phyloP scores from a whole-genome alignment of 2,888 invertebrate genomes.

The Branchellion lobata region DNA sequence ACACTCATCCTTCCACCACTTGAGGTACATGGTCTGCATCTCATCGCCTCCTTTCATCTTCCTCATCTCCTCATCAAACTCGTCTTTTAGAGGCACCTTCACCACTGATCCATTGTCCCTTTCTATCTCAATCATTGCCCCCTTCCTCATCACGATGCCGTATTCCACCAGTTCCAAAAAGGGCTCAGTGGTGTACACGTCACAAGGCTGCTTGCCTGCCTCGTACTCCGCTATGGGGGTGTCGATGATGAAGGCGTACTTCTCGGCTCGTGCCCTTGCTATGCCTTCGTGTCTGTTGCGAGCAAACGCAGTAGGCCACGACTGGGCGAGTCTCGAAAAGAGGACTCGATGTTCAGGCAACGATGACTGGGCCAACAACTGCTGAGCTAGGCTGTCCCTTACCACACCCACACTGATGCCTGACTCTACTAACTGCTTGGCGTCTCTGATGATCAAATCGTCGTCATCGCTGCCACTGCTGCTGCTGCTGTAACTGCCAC shows the following conservation, averaged over 20 bases:
- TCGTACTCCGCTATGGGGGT: slow-evolving; percentile 51
- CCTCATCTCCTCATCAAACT: slow-evolving; percentile 47
- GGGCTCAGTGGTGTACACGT: slow-evolving; percentile 52
- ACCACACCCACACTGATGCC: slow-evolving; percentile 49
- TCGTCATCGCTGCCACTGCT: slow-evolving; percentile 1
- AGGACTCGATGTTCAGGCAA: slow-evolving; percentile 41
- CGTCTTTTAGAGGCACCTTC: slow-evolving; percentile 27
- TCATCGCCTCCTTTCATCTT: slow-evolving; percentile 44
- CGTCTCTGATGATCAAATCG: slow-evolving; percentile 25
- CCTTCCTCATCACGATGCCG: slow-evolving; percentile 50
- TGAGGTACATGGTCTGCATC: slow-evolving; percentile 49
- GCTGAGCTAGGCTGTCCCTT: slow-evolving; percentile 42
- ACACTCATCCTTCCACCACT: slow-evolving; percentile 52
- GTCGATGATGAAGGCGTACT: slow-evolving; percentile 52
- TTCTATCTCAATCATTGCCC: slow-evolving; percentile 6
- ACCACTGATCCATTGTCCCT: background rate
- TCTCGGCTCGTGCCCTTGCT: slow-evolving; percentile 48
- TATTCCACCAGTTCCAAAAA: slow-evolving; percentile 50
- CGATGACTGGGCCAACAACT: slow-evolving; percentile 41
- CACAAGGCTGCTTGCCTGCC: slow-evolving; percentile 50
- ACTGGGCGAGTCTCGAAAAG: slow-evolving; percentile 48
- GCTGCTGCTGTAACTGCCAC: no score
- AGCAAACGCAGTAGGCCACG: slow-evolving; percentile 50
- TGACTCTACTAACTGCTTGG: slow-evolving; percentile 47
- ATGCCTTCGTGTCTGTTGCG: slow-evolving; percentile 50